phyloP scores from a whole-genome alignment of 1,140 invertebrate species.

The Campoletis sonorensis region DNA sequence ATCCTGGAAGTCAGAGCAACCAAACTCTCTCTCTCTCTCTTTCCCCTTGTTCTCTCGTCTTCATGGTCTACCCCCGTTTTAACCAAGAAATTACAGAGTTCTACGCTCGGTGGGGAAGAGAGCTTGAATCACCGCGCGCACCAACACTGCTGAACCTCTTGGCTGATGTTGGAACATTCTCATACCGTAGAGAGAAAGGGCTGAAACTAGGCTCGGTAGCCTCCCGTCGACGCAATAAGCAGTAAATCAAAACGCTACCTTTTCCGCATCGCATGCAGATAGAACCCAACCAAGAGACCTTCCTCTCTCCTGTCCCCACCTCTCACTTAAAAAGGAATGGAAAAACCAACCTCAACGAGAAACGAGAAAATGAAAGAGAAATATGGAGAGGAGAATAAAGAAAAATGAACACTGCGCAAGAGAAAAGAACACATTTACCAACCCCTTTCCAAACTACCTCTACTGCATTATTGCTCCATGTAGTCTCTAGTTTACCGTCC shows the following conservation, averaged over 20 bases:
- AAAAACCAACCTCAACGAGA: slow-evolving; percentile 1
- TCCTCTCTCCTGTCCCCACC: too few species aligned
- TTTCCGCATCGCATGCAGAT: slow-evolving; percentile 63
- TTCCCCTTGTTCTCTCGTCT: not conserved
- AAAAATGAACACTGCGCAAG: slow-evolving; percentile 13
- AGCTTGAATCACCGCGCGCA: not conserved
- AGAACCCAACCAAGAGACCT: slow-evolving; percentile 18
- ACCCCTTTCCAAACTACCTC: slow-evolving; percentile 19
- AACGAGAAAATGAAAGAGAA: slow-evolving; percentile 15
- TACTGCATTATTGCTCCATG: slow-evolving; percentile 2
- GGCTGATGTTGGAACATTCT: not conserved
- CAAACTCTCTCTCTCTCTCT: not conserved
- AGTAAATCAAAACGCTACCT: slow-evolving; percentile 67
- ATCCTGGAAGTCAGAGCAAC: not conserved
- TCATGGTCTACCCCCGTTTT: not conserved
- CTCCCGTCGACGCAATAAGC: slow-evolving; percentile 66
- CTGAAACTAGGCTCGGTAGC: slow-evolving; percentile 23
- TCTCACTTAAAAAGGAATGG: not conserved
- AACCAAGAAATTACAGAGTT: slow-evolving; percentile 27
- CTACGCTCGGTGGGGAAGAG: not conserved
- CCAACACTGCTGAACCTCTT: not conserved
- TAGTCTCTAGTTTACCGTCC: slow-evolving; percentile 7
- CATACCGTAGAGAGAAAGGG: slow-evolving; percentile 37
- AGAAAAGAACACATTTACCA: slow-evolving; percentile 39
- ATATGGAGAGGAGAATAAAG: slow-evolving; percentile 19